phyloP scores from a whole-genome alignment of 2,888 invertebrate genomes.

The Hydroisotoma schaefferi region DNA sequence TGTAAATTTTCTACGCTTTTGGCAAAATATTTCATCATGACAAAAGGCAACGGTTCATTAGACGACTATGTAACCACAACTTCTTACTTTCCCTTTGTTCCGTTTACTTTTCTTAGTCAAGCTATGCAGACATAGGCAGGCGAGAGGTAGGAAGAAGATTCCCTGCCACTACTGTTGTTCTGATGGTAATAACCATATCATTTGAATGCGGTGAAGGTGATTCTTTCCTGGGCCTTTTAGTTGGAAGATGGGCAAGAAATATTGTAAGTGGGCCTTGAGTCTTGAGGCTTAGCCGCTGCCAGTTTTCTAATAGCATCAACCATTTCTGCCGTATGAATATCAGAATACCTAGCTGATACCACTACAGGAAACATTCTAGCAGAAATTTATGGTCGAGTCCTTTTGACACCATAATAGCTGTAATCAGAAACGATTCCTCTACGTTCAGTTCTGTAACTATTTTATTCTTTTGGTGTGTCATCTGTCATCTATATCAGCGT shows the following conservation, averaged over 20 bases:
- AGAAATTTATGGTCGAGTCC: slow-evolving; percentile 1
- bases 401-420: slow-evolving; percentile 1
- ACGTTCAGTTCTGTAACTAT: no score
- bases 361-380: no score
- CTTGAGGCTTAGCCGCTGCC: neutral
- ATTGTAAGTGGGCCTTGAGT: neutral
- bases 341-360: no score
- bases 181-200: slow-evolving; percentile 4
- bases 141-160: no score
- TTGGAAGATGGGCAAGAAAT: neutral
- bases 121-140: no score
- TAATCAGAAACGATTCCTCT: no score
- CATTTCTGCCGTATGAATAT: no score
- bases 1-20: slow-evolving; percentile 20
- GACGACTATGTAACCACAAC: slow-evolving; percentile 10
- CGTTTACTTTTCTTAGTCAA: slow-evolving; percentile 21
- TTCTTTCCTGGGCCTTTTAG: neutral
- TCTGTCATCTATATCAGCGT: no score
- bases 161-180: neutral
- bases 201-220: slow-evolving; percentile 7
- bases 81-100: slow-evolving; percentile 17
- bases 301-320: neutral
- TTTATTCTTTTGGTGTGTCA: no score
- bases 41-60: slow-evolving; percentile 33
- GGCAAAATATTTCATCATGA: slow-evolving; percentile 34